phyloP scores from a whole-genome alignment of 2,797 vertebrate genomes.

The Rhinatrema bivittatum region DNA sequence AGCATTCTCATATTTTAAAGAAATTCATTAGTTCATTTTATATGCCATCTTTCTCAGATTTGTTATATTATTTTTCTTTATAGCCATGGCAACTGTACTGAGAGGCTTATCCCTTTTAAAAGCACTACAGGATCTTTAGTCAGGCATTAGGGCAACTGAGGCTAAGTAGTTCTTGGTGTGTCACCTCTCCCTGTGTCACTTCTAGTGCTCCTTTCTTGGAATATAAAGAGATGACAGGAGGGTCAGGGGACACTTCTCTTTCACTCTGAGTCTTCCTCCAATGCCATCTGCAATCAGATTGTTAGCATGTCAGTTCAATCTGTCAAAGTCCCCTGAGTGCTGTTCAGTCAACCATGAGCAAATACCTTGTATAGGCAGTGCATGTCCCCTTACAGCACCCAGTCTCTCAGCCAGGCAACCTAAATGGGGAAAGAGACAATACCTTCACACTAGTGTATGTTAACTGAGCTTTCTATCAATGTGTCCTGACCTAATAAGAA shows the following conservation, averaged over 20 bases:
- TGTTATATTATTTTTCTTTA: no score
- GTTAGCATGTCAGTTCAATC: slow-evolving; percentile 65
- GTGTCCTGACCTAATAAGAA: slow-evolving; percentile 55
- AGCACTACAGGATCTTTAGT: slow-evolving; percentile 27
- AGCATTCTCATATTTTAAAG: no score
- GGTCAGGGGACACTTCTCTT: slow-evolving; percentile 33
- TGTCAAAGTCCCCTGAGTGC: slow-evolving; percentile 56
- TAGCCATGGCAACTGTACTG: no score
- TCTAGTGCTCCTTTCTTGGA: background rate
- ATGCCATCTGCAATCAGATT: slow-evolving; percentile 60
- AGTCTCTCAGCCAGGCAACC: slow-evolving; percentile 52
- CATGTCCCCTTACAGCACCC: slow-evolving; percentile 56
- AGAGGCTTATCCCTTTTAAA: no score
- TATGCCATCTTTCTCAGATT: no score
- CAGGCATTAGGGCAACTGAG: slow-evolving; percentile 5
- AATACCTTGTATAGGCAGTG: slow-evolving; percentile 44
- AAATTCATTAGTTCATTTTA: no score
- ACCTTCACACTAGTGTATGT: slow-evolving; percentile 52
- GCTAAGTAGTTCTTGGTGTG: slow-evolving; percentile 16
- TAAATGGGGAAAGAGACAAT: slow-evolving; percentile 44
- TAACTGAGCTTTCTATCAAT: slow-evolving; percentile 40
- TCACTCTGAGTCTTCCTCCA: slow-evolving; percentile 29
- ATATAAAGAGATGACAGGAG: slow-evolving; percentile 33
- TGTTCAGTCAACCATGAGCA: slow-evolving; percentile 51
- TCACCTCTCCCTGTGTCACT: slow-evolving; percentile 9